A percentile compares a stretch with the other conserved stretches of the same genome.
phyloP scores from a whole-genome alignment of 2,113 vertebrate species.

The Pomatostomus ruficeps region DNA sequence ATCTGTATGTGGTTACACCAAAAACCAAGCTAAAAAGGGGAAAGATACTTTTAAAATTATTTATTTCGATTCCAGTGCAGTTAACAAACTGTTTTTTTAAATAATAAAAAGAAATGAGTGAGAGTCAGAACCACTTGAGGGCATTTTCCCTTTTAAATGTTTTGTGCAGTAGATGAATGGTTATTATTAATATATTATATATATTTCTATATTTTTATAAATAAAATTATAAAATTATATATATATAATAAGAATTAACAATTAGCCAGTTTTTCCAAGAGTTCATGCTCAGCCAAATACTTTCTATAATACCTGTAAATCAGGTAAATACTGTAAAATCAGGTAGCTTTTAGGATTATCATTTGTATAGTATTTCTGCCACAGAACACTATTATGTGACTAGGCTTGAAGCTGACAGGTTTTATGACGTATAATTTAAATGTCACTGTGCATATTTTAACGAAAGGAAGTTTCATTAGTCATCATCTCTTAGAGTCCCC shows the following conservation, averaged over 20 bases:
- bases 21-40: background rate
- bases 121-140: background rate
- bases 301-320: background rate
- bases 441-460: background rate
- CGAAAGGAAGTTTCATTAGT: background rate
- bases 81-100: background rate
- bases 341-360: background rate
- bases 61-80: background rate
- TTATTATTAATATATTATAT: background rate
- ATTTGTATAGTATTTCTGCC: background rate
- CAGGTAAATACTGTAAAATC: background rate
- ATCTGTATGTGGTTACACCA: background rate
- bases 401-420: background rate
- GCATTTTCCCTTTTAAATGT: background rate
- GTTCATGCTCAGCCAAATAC: background rate
- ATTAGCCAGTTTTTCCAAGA: background rate
- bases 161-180: background rate
- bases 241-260: background rate
- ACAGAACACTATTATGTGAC: background rate
- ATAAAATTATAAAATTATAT: background rate
- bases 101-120: background rate
- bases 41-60: background rate
- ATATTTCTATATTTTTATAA: background rate
- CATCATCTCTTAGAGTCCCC: background rate
- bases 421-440: background rate